Evolutionary conservation across 2,888 invertebrate species (phyloP), one percentile per base, ranked within the genome.

Genomic region (Meganola albula): DNA sequence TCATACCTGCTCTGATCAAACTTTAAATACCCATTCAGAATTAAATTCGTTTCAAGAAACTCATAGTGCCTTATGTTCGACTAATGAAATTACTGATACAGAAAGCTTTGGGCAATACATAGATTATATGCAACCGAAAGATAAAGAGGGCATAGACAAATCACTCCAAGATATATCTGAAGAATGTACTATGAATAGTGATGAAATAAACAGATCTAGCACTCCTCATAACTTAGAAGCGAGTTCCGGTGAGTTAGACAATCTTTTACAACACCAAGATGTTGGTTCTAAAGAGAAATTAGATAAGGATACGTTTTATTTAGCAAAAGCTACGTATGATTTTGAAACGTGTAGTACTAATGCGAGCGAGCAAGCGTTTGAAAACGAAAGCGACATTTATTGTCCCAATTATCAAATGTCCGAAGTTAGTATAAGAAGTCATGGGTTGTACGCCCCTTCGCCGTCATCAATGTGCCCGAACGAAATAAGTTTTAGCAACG

Each of bases 391-490:
- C 49, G 90, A 90, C 57, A 85, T 90, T 2, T 90, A 90, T 58
- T 87, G 85, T 23, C 84, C 85, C 0, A 84, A 87, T 40, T 90
- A 90, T 50, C 90, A 90, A 64, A 87, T 90, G 74, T 90, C 90
- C 0, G 90, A 90, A 72, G 87, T 90, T 0, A 90, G 90, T 53
- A 90, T 90, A 49, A 75, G 89, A 22, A 90, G 90, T 54, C 90
- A 90, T 51, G 90, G 89, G 0, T 45, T 90, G 10, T 90, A 90
- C 63, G 89, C 90, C 0, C 90, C 90, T 0, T 89, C 89, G 21
- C 88, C 88, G 0, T 78, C 86, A 0, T 84, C 85, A 0, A 83
- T 87, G 78, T 84, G 86, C 35, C 86, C 83, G 0, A 80, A 85
- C 46, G 86, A 87, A 40, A 79, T 86, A 13, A 82, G 85, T 38